phyloP scores from a whole-genome alignment of 2,113 vertebrate genomes.

The Delphinus delphis region DNA sequence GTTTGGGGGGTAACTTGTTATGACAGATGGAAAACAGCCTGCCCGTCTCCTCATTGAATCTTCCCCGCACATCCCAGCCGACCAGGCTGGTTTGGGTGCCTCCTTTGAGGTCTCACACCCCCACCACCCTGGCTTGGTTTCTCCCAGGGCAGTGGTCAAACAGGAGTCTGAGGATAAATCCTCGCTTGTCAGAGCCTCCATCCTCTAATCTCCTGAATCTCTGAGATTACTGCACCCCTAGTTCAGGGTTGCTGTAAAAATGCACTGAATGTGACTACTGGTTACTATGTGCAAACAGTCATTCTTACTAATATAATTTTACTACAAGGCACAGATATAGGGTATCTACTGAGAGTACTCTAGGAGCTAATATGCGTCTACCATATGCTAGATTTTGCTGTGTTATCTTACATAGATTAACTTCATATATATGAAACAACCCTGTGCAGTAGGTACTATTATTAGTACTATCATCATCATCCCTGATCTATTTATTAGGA shows the following conservation, averaged over 20 bases:
- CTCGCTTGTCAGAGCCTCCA: not conserved
- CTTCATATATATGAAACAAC: not conserved
- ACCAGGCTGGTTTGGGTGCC: not conserved
- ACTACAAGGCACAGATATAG: not conserved
- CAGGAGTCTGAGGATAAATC: not conserved
- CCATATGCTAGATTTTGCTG: not conserved
- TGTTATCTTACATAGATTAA: not conserved
- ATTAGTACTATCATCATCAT: not conserved
- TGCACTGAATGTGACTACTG: not conserved
- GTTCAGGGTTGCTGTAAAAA: not conserved
- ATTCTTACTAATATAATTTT: not conserved
- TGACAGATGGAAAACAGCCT: not conserved
- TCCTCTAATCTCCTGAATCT: not conserved
- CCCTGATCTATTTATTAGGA: not conserved
- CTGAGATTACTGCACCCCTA: not conserved
- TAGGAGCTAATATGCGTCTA: not conserved
- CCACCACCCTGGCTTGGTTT: not conserved
- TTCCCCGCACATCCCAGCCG: not conserved
- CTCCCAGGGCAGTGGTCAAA: not conserved
- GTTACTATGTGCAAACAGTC: not conserved
- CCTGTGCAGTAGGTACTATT: too few relatives aligned
- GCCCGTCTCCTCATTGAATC: not conserved
- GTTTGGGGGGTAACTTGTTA: not conserved
- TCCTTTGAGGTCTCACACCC: not conserved
- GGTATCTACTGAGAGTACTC: not conserved